Evolutionary conservation across 2,797 vertebrate genomes (phyloP), one percentile per base, ranked within the genome.

Genomic region (Coranthus polyacanthus): DNA sequence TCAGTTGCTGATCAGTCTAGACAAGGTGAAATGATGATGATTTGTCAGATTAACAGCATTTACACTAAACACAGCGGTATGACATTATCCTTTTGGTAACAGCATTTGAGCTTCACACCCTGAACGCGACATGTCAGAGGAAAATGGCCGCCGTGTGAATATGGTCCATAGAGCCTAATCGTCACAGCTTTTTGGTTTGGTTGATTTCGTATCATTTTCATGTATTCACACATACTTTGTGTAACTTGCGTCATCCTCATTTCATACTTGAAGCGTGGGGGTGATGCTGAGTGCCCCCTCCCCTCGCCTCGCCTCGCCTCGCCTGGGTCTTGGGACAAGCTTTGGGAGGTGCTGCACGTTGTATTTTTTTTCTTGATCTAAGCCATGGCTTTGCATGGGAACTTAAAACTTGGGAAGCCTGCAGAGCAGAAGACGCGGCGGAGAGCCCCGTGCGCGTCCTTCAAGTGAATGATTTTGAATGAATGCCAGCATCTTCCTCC

Each of bases 381-480:
- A 90, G 89, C 89, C 91, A 86, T 91, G 91, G 91, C 89, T 93
- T 90, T 93, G 92, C 92, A 93, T 93, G 91, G 91, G 83, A 91
- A 91, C 83, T 88, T 82, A 81, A 82, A 29, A 29, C 26, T 59
- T 82, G 74, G 71, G 75, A 85, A 75, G 83, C 88, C 87, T 86
- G 78, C 84, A 75, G 86, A 87, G 86, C 75, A 64, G 84, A 75
- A 71, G 42, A 43, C 13, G 58, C 15, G 61, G 61, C 51, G 59
- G 69, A 63, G 73, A 81, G 75, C 57, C 62, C 61, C 13, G 72
- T 11, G 69, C 8, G 26, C 52, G 46, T 84, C 83, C 73, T 52
- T 76, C 70, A 58, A 29, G 47, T 69, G 79, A 88, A 86, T 84
- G 78, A 75, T 77, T 82, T 61, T 68, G 83, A 87, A 88, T 86